Conservation (phyloP, 1,140 invertebrate genomes). For the Drosophila punjabiensis region DNA sequence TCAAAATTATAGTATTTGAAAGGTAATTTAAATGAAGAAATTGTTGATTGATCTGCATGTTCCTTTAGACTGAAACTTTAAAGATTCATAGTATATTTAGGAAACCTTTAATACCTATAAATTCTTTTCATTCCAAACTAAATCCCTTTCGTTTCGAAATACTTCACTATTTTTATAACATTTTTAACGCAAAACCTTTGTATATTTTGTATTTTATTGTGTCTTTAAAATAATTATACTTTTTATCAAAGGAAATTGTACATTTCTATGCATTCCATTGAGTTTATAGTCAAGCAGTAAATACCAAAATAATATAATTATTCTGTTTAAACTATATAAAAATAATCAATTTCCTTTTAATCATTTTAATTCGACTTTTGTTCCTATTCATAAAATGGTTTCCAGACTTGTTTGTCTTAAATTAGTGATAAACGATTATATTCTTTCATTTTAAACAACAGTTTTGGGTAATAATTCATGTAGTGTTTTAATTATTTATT, state of each 20-base stretch:
- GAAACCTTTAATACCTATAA: too few species aligned
- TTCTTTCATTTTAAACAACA: too few species aligned
- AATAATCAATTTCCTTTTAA: neutral
- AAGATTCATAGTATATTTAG: neutral
- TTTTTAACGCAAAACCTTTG: neutral
- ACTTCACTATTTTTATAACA: neutral
- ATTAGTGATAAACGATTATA: neutral
- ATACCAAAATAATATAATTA: neutral
- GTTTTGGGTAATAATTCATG: too few species aligned
- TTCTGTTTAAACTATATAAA: neutral
- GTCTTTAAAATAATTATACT: neutral
- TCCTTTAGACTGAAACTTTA: neutral
- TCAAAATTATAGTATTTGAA: neutral
- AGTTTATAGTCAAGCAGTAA: neutral
- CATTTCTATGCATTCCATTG: neutral
- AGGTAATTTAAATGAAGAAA: too few species aligned
- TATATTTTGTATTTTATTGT: neutral
- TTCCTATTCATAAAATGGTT: neutral
- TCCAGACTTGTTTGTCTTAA: neutral
- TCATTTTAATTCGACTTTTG: neutral
- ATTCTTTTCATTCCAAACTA: neutral
- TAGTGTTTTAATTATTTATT: too few species aligned
- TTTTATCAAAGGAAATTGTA: neutral
- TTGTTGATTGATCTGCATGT: neutral
- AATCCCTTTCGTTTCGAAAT: neutral